Percentiles rank a stretch among this genome's conserved stretches.
phyloP scores from a whole-genome alignment of 2,888 invertebrate genomes.

The Synanthedon myopaeformis region DNA sequence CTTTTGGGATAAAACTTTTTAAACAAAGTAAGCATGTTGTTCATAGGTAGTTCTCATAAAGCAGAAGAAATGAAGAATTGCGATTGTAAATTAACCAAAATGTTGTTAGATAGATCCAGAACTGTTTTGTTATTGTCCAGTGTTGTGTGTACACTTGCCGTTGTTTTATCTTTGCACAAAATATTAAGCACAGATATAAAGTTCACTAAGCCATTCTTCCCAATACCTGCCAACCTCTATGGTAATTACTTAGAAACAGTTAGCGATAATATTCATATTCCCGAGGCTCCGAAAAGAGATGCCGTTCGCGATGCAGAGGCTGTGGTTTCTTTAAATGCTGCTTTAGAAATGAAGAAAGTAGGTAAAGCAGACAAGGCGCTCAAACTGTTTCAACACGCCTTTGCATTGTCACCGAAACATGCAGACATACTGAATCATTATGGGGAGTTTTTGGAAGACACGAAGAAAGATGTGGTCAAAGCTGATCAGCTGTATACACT shows the following conservation, averaged over 20 bases:
- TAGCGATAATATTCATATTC: constrained; percentile 25
- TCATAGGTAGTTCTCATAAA: constrained; percentile 44
- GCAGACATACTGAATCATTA: constrained; percentile 93
- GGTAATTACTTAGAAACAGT: constrained; percentile 50
- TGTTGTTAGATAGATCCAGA: constrained; percentile 55
- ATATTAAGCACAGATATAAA: constrained; percentile 47
- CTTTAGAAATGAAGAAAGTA: constrained; percentile 83
- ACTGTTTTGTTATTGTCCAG: constrained; percentile 55
- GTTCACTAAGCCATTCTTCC: constrained; percentile 50
- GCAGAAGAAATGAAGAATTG: constrained; percentile 42
- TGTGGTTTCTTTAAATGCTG: constrained; percentile 84
- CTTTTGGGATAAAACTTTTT: constrained; percentile 19
- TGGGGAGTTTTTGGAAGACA: constrained; percentile 92
- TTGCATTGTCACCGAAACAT: constrained; percentile 90
- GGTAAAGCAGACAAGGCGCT: constrained; percentile 89
- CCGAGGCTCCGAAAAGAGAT: constrained; percentile 23
- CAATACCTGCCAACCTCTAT: constrained; percentile 51
- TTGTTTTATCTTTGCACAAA: constrained; percentile 50
- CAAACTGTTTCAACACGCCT: constrained; percentile 90
- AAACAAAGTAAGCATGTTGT: constrained; percentile 40
- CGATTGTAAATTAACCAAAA: constrained; percentile 13
- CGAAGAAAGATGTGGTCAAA: constrained; percentile 83
- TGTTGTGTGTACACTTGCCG: constrained; percentile 51
- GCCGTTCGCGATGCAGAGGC: constrained; percentile 75
- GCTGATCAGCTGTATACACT: constrained; percentile 93